These are phyloP conservation scores for Ptyas mucosa DNA, from an alignment of 2,113 vertebrate species.

Conservation along the genomic window DNA sequence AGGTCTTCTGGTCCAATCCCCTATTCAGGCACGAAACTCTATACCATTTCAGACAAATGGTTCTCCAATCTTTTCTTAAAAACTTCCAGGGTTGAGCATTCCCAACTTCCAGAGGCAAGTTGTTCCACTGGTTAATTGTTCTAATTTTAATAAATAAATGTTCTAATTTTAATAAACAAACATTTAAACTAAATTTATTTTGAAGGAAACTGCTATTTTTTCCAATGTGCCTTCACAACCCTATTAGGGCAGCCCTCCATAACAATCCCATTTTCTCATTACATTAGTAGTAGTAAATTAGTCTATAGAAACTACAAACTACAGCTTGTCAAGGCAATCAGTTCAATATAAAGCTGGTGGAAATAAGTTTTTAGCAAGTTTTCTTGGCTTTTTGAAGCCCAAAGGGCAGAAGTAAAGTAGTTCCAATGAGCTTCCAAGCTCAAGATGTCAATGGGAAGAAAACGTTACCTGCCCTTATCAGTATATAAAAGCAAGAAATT, in stretches of 20 bases:
- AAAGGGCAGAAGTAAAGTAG: not conserved
- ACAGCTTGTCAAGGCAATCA: not conserved
- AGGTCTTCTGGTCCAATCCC: no score
- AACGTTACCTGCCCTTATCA: not conserved
- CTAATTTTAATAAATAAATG: not conserved
- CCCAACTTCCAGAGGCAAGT: no score
- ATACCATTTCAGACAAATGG: no score
- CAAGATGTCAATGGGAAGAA: not conserved
- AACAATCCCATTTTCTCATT: not conserved
- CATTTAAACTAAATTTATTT: not conserved
- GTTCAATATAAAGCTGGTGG: not conserved
- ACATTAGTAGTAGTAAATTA: not conserved
- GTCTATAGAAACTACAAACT: not conserved
- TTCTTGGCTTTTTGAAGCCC: not conserved
- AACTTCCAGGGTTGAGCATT: no score
- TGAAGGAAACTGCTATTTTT: not conserved
- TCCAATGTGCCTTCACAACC: not conserved
- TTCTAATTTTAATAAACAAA: not conserved
- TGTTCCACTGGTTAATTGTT: no score
- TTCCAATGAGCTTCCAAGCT: not conserved
- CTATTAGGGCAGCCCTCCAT: no score
- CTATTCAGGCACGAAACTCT: no score
- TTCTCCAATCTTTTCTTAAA: no score
- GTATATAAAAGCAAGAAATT: not conserved
- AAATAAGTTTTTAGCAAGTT: not conserved